Percentiles rank a stretch among this genome's conserved stretches.
Evolutionary conservation across 2,888 invertebrate species (phyloP).

Genomic region (Stenchaetothrips biformis): DNA sequence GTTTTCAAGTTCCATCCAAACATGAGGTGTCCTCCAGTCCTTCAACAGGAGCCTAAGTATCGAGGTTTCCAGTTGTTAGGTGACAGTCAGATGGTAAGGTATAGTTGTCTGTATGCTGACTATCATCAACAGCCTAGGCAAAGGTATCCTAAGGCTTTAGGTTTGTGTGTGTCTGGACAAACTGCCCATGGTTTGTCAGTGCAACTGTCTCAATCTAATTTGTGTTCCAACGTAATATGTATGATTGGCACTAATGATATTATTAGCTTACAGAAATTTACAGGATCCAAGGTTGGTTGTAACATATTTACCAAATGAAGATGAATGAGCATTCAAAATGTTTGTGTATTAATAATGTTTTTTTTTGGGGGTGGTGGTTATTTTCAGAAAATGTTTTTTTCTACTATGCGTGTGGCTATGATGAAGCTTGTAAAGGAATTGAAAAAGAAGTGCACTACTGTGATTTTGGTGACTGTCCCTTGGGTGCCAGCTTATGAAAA

Average conservation of each 20-base stretch:
- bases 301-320: too few relatives aligned
- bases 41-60: background rate
- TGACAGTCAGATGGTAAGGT: background rate
- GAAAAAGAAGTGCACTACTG: background rate
- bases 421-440: background rate
- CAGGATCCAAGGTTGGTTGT: background rate
- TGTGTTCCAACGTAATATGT: background rate
- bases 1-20: background rate
- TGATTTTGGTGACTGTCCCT: background rate
- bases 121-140: background rate
- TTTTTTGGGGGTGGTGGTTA: background rate
- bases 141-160: background rate
- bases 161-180: background rate
- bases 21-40: background rate
- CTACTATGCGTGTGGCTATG: background rate
- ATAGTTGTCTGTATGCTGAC: background rate
- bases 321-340: background rate
- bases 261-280: background rate
- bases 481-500: background rate
- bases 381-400: background rate
- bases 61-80: background rate
- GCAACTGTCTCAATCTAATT: background rate
- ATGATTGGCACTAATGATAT: background rate
- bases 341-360: background rate
- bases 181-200: background rate